Evolutionary conservation across 2,113 vertebrate genomes (phyloP).

Genomic region (Paramisgurnus dabryanus): DNA sequence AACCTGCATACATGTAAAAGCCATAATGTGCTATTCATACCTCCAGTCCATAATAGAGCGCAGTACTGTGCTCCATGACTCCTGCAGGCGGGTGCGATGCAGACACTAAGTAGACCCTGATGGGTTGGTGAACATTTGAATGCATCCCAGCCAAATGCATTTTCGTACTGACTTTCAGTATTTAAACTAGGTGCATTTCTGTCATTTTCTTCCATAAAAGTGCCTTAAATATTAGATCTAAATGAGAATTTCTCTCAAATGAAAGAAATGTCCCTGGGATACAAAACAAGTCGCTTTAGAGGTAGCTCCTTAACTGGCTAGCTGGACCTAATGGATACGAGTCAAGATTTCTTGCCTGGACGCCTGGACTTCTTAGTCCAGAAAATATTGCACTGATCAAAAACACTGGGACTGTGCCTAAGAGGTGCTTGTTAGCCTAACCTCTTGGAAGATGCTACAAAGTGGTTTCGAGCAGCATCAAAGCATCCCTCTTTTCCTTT

Average conservation of each 20-base stretch:
- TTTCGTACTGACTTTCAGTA: conserved; percentile 50
- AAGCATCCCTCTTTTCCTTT: conserved; percentile 2
- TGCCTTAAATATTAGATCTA: not conserved
- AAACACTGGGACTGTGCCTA: conserved; percentile 31
- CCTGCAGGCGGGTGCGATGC: conserved; percentile 45
- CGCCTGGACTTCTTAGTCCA: conserved; percentile 22
- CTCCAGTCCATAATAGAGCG: conserved; percentile 12
- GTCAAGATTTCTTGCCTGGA: conserved; percentile 13
- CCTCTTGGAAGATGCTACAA: conserved; percentile 19
- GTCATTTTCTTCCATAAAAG: too few relatives aligned
- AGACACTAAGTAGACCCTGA: conserved; percentile 9
- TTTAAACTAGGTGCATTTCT: conserved; percentile 70
- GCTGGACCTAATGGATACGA: conserved; percentile 14
- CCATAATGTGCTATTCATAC: conserved; percentile 35
- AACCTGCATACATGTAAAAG: conserved; percentile 85
- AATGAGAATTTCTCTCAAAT: conserved; percentile 19
- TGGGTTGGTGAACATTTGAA: conserved; percentile 34
- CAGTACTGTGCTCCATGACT: conserved; percentile 23
- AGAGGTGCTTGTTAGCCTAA: conserved; percentile 11
- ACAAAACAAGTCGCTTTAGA: not conserved
- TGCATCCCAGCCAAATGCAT: conserved; percentile 43
- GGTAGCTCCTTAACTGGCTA: not conserved
- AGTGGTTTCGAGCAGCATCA: conserved; percentile 48
- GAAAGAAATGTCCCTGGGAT: not conserved
- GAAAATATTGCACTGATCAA: conserved; percentile 45